Base-by-base conservation (phyloP, 2,797 vertebrate genomes). In the Meda fulgida region DNA sequence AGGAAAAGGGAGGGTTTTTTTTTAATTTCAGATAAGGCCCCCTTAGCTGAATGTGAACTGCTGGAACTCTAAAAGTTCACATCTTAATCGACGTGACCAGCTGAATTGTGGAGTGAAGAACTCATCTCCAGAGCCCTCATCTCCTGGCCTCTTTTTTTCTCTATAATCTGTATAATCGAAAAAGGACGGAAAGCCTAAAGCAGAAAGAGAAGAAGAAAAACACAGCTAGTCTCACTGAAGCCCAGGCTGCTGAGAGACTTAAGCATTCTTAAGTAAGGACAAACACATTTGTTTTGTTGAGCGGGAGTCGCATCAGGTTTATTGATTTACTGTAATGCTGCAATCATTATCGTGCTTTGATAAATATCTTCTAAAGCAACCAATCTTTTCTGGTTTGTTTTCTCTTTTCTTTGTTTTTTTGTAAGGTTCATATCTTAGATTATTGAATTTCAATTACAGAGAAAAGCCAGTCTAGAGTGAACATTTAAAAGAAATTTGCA, bases 1-100 rank as follows among this genome's bases (percentile, higher is more conserved):
- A 72, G 89, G 92, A 67, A 87, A 84, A 87, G 91, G 91, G 90
- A 69, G 80, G 88, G 89, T 87, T 91, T 93, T 94, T 93, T 94
- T 95, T 94, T 94, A 94, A 95, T 95, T 95, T 95, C 90, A 95
- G 95, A 95, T 95, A 95, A 95, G 94, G 88, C 93, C 93, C 92
- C 73, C 85, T 82, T 82, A 93, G 94, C 94, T 93, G 92, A 93
- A 95, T 93, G 90, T 93, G 93, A 92, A 92, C 91, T 91, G 91
- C 90, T 89, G 90, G 91, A 94, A 93, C 91, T 94, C 92, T 93
- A 89, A 89, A 92, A 93, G 92, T 93, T 95, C 93, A 94, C 93
- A 94, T 95, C 93, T 94, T 95, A 94, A 95, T 94, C 90, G 87
- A 94, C 92, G 90, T 93, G 94, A 94, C 93, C 90, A 69, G 88